phyloP scores from a whole-genome alignment of 2,113 vertebrate genomes.

The Tachuris rubrigastra region DNA sequence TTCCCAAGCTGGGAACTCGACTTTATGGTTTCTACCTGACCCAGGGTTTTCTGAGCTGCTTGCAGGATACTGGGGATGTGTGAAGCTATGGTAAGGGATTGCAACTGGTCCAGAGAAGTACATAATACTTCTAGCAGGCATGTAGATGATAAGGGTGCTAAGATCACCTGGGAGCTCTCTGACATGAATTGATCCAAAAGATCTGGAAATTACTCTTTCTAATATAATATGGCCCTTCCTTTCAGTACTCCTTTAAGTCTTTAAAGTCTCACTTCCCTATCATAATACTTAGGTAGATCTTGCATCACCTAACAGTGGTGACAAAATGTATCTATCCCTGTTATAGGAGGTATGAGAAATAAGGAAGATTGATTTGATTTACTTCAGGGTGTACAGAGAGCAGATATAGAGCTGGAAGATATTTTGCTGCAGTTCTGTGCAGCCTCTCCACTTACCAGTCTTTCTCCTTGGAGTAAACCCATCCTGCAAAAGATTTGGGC shows the following conservation, averaged over 20 bases:
- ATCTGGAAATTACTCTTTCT: neutral
- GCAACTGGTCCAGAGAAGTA: neutral
- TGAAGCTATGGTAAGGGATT: neutral
- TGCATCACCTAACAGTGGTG: neutral
- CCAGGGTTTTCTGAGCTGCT: neutral
- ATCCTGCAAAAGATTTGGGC: neutral
- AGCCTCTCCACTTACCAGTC: neutral
- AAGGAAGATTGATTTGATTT: neutral
- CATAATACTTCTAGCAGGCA: neutral
- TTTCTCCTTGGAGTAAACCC: neutral
- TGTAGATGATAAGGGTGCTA: neutral
- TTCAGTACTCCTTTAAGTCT: neutral
- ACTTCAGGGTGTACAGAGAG: rapidly evolving
- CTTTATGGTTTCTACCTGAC: neutral
- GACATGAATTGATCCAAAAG: neutral
- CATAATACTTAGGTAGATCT: neutral
- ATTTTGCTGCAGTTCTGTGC: rapidly evolving
- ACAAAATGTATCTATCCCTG: neutral
- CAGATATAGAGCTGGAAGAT: neutral
- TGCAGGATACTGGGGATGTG: neutral
- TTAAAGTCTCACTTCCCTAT: neutral
- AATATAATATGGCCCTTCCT: neutral
- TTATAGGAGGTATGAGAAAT: neutral
- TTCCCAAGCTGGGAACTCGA: neutral
- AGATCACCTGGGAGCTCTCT: neutral